phyloP scores from a whole-genome alignment of 2,888 invertebrate species.

The Cantharis nigra region DNA sequence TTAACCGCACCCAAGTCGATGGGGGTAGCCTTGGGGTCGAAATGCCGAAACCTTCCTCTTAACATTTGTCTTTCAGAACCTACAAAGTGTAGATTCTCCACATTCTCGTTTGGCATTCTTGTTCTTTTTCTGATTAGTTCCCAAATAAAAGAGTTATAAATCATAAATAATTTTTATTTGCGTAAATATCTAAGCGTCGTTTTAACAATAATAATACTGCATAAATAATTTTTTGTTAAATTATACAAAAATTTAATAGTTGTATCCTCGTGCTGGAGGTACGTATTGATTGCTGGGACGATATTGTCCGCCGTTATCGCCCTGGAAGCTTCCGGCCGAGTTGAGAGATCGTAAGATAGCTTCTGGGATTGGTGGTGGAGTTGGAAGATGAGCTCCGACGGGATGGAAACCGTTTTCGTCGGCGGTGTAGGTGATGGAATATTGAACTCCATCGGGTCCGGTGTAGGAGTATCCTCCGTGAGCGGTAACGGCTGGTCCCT shows the following conservation, averaged over 20 bases:
- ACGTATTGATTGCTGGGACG: slow-evolving; percentile 28
- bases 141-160: background rate
- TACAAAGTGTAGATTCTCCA: too few species aligned
- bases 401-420: slow-evolving; percentile 65
- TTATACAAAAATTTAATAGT: slow-evolving; percentile 4
- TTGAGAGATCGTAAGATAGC: slow-evolving; percentile 54
- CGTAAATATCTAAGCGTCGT: background rate
- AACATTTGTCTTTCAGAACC: too few species aligned
- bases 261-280: slow-evolving; percentile 15
- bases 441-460: slow-evolving; percentile 62
- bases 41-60: too few species aligned
- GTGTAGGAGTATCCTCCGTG: slow-evolving; percentile 63
- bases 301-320: slow-evolving; percentile 42
- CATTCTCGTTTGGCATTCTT: too few species aligned
- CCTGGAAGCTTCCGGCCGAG: slow-evolving; percentile 35
- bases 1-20: too few species aligned
- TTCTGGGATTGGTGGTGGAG: slow-evolving; percentile 64
- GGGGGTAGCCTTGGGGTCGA: too few species aligned
- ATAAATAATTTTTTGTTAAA: background rate
- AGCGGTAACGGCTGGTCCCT: slow-evolving; percentile 47
- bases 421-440: slow-evolving; percentile 61
- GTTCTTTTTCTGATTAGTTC: too few species aligned
- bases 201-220: background rate
- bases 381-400: slow-evolving; percentile 62
- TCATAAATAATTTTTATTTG: background rate